Evolutionary conservation across 2,797 vertebrate species (phyloP), one percentile per base, ranked within the genome.

Genomic region (Sebastes steindachneri): DNA sequence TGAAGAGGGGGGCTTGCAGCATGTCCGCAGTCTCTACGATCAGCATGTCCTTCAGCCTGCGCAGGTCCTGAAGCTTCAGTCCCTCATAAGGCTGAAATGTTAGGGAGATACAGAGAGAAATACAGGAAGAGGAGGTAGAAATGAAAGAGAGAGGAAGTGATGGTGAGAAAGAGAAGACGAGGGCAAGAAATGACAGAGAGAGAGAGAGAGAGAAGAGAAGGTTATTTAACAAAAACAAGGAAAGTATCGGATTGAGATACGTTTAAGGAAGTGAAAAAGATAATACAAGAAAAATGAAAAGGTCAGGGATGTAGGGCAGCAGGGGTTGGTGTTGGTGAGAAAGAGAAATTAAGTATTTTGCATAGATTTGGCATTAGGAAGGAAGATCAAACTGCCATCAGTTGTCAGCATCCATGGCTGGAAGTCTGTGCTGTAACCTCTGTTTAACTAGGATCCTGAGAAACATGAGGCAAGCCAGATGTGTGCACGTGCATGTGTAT

Each of bases 21-120:
- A 99, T 99, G 95, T 99, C 99, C 48, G 99, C 99, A 1, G 99
- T 98, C 93, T 99, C 98, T 89, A 99, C 98, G 0, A 99, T 99
- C 92, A 99, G 93, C 98, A 99, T 99, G 93, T 99, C 99, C 94
- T 99, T 99, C 78, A 99, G 94, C 80, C 95, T 95, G 71, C 98
- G 96, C 83, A 99, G 95, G 90, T 99, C 99, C 93, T 99, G 99
- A 81, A 97, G 97, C 82, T 98, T 97, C 80, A 99, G 93, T 71
- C 99, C 98, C 90, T 99, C 99, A 71, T 98, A 99, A 37, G 97
- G 97, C 99, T 99, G 94, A 71, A 68, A 77, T 28, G 29, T 75
- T 31, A 62, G 9, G 21, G 26, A 59, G 9, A 58, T 15, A 21
- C 9, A 25, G 19, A 69, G 2, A 68, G 9, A 26, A 1, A 59